Evolutionary conservation across 2,888 invertebrate genomes (phyloP).

Genomic region (Euplexia lucipara): DNA sequence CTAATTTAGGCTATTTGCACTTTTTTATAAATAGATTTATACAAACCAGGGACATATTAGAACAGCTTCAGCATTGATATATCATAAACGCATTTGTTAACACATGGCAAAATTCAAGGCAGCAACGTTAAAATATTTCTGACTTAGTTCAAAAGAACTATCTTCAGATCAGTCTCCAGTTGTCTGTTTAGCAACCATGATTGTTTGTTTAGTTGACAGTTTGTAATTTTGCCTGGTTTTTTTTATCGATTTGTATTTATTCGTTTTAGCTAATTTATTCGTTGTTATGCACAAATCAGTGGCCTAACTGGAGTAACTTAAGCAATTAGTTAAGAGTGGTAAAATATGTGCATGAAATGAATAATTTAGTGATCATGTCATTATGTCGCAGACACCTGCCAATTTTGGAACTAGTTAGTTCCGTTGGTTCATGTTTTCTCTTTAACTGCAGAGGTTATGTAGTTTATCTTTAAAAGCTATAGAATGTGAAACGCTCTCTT

Average conservation of each 20-base stretch:
- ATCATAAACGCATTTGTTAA: too few relatives aligned
- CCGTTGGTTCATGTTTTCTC: not conserved
- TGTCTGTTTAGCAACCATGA: too few relatives aligned
- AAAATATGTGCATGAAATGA: conserved; percentile 41
- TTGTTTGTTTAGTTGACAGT: too few relatives aligned
- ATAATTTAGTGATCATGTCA: conserved; percentile 29
- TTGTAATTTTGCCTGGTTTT: conserved; percentile 9
- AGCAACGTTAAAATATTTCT: too few relatives aligned
- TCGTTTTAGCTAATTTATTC: conserved; percentile 16
- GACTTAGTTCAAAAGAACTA: too few relatives aligned
- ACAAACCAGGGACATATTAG: too few relatives aligned
- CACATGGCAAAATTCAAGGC: too few relatives aligned
- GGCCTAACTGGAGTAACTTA: conserved; percentile 18
- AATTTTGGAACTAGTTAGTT: conserved; percentile 16
- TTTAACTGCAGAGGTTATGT: not conserved
- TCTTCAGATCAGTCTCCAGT: too few relatives aligned
- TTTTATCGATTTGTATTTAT: too few relatives aligned
- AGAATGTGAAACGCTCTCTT: not conserved
- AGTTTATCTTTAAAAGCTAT: not conserved
- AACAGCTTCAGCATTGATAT: too few relatives aligned
- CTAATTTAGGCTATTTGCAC: too few relatives aligned
- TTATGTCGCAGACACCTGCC: conserved; percentile 21
- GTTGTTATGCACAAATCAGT: conserved; percentile 21
- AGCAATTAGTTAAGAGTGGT: conserved; percentile 32
- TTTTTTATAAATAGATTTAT: too few relatives aligned